Evolutionary conservation across 2,797 vertebrate species (phyloP).

Genomic region (Tapirus indicus): DNA sequence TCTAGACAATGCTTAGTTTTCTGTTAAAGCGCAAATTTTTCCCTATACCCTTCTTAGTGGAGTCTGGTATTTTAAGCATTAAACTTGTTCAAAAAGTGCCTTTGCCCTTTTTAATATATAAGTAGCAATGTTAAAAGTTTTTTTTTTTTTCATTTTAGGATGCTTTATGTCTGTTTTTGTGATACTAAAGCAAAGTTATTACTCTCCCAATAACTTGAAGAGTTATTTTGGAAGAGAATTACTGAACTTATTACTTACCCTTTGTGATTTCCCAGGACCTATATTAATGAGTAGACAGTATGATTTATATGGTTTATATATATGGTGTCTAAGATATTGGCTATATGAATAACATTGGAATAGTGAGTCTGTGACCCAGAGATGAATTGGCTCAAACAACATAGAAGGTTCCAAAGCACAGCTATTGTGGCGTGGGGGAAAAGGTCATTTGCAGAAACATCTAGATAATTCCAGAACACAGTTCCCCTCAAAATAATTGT

Average conservation of each 20-base stretch:
- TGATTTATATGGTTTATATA: not conserved
- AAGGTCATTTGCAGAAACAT: not conserved
- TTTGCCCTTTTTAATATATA: constrained; percentile 67
- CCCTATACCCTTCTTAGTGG: not conserved
- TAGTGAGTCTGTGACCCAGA: constrained; percentile 10
- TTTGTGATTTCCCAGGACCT: not conserved
- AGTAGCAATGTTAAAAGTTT: constrained; percentile 5
- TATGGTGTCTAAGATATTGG: not conserved
- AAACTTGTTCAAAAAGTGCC: constrained; percentile 52
- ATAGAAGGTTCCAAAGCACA: not conserved
- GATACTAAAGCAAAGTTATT: constrained; percentile 75
- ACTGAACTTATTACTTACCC: not conserved
- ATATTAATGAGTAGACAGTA: constrained; percentile 22
- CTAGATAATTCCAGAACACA: not conserved
- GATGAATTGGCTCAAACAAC: not conserved
- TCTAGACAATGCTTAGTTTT: constrained; percentile 12
- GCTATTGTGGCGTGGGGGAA: not conserved
- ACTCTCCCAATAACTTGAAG: constrained; percentile 67
- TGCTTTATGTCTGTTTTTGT: constrained; percentile 44
- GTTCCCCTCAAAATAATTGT: not conserved
- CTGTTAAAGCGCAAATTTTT: not conserved
- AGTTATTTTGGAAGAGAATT: constrained; percentile 70
- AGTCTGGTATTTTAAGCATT: constrained; percentile 17
- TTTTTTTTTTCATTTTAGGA: constrained; percentile 36
- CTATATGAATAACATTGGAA: not conserved